A percentile compares a stretch with the other conserved stretches of the same genome.
Evolutionary conservation across 2,888 invertebrate species (phyloP).

Genomic region (Sipha maydis): DNA sequence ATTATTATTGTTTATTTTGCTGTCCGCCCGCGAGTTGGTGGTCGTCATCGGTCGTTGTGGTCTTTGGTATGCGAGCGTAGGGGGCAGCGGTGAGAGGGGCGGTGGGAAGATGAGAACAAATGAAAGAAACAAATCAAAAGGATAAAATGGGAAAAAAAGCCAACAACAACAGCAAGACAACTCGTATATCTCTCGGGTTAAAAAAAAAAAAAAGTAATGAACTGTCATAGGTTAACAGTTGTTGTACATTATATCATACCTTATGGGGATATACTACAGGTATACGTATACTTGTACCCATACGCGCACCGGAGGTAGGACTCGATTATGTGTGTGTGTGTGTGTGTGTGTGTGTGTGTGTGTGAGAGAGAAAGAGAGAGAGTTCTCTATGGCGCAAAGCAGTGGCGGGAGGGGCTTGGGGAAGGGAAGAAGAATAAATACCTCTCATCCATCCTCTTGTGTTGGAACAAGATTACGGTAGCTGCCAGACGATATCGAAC

Average conservation of each 20-base stretch:
- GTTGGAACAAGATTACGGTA: slow-evolving; percentile 59
- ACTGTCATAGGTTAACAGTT: slow-evolving; percentile 61
- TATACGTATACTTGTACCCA: background rate
- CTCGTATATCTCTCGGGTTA: slow-evolving; percentile 28
- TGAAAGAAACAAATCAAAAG: slow-evolving; percentile 56
- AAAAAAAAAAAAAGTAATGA: slow-evolving; percentile 55
- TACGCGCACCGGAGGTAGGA: background rate
- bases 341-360: background rate
- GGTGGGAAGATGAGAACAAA: slow-evolving; percentile 23
- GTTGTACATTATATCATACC: slow-evolving; percentile 61
- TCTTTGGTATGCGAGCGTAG: background rate
- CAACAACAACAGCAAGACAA: slow-evolving; percentile 43
- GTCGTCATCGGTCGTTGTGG: background rate
- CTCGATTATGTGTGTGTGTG: background rate
- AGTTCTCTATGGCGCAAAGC: background rate
- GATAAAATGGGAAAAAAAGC: slow-evolving; percentile 19
- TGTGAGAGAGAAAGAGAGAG: background rate
- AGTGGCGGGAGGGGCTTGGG: background rate
- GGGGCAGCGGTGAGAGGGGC: too few species aligned
- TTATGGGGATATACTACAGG: slow-evolving; percentile 52
- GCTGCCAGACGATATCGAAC: slow-evolving; percentile 55
- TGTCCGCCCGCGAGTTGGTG: background rate
- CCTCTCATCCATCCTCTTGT: slow-evolving; percentile 44
- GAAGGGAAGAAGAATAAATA: slow-evolving; percentile 40
- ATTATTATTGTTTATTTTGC: slow-evolving; percentile 35